These are phyloP conservation scores for Aricia artaxerxes DNA, from an alignment of 2,888 invertebrate species.

Conservation along the genomic window DNA sequence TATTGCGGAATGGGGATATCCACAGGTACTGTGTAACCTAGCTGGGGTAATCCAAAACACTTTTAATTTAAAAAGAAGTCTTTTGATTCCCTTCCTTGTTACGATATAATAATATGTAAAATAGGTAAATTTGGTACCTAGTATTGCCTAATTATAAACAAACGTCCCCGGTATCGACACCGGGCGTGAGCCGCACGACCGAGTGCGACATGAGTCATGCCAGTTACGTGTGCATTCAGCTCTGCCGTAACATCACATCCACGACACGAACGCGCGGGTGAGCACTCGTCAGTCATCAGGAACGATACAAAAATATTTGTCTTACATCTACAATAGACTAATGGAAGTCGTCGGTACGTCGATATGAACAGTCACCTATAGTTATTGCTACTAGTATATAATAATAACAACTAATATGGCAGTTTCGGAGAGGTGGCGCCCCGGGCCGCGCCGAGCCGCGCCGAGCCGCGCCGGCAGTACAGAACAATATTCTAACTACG, in stretches of 20 bases:
- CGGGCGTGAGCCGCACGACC: not conserved
- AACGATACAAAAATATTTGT: conserved; percentile 25
- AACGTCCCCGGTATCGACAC: not conserved
- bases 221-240: not conserved
- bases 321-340: conserved; percentile 3
- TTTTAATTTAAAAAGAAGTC: not conserved
- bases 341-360: conserved; percentile 31
- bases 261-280: not conserved
- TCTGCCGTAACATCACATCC: not conserved
- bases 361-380: conserved; percentile 24
- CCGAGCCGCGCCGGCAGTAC: conserved; percentile 2
- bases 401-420: conserved; percentile 39
- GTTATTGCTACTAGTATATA: conserved; percentile 10
- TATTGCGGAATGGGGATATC: not conserved
- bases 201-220: not conserved
- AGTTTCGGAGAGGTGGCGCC: conserved; percentile 36
- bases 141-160: not conserved
- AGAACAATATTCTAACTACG: not conserved
- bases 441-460: not conserved
- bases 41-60: not conserved
- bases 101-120: not conserved
- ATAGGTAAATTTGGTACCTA: conserved; percentile 10
- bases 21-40: not conserved
- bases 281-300: conserved; percentile 1
- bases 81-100: conserved; percentile 2